These are phyloP conservation scores for Zaprionus nigranus DNA, from an alignment of 1,140 invertebrate genomes.

Conservation along the genomic window DNA sequence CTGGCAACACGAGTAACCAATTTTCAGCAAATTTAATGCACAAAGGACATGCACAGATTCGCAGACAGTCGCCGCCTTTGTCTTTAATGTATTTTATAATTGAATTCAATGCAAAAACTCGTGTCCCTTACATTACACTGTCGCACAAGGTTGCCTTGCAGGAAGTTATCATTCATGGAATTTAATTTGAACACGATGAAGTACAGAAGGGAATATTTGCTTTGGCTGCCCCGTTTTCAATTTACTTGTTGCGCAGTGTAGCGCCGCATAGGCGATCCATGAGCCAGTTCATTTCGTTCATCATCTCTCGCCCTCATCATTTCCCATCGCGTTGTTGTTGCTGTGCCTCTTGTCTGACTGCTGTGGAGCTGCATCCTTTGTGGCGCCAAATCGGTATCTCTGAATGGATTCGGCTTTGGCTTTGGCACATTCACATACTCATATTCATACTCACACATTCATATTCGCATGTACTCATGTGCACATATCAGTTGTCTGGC, in stretches of 20 bases:
- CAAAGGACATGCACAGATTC: conserved; percentile 66
- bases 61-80: conserved; percentile 48
- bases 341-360: conserved; percentile 39
- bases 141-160: conserved; percentile 1
- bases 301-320: conserved; percentile 52
- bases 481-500: conserved; percentile 83
- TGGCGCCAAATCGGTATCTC: conserved; percentile 57
- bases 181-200: no score
- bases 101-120: conserved; percentile 76
- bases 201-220: no score
- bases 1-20: conserved; percentile 75
- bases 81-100: conserved; percentile 69
- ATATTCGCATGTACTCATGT: conserved; percentile 70
- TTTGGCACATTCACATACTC: conserved; percentile 48
- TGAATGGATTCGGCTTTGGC: conserved; percentile 55
- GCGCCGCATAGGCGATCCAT: conserved; percentile 48
- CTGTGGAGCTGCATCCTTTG: conserved; percentile 63
- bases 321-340: conserved; percentile 17
- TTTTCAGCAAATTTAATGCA: conserved; percentile 81
- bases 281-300: conserved; percentile 71
- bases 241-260: conserved; percentile 41
- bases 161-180: no score
- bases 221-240: no score
- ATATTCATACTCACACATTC: conserved; percentile 37
- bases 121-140: conserved; percentile 46